Evolutionary conservation across 2,888 invertebrate genomes (phyloP).

Genomic region (Andrena praecox): DNA sequence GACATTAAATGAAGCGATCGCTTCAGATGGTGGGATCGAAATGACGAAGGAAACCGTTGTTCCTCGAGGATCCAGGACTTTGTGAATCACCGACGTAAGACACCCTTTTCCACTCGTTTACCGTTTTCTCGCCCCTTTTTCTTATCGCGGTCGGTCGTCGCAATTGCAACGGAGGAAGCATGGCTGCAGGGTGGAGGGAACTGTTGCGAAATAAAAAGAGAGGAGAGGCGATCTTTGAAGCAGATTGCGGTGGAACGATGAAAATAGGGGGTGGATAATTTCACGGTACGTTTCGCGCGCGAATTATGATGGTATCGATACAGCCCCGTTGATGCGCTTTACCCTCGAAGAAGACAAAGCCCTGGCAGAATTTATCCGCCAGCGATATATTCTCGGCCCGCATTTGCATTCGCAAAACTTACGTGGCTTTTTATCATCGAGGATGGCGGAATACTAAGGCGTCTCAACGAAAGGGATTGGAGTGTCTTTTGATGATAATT

Average conservation of each 20-base stretch:
- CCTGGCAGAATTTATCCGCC: conserved; percentile 13
- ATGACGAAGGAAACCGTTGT: not conserved
- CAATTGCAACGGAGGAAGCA: not conserved
- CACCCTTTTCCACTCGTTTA: conserved; percentile 12
- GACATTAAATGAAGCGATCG: not conserved
- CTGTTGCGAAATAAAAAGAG: conserved; percentile 19
- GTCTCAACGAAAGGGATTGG: too few species aligned
- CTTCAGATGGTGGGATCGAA: not conserved
- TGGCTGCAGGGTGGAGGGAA: not conserved
- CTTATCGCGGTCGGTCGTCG: not conserved
- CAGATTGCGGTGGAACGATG: conserved; percentile 14
- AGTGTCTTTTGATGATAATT: too few species aligned
- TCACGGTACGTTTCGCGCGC: conserved; percentile 47
- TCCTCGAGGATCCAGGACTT: not conserved
- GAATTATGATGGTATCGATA: conserved; percentile 48
- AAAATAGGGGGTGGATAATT: conserved; percentile 43
- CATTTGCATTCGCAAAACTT: conserved; percentile 35
- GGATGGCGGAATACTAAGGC: too few species aligned
- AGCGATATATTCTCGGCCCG: not conserved
- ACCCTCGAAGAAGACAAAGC: conserved; percentile 11
- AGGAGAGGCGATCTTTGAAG: conserved; percentile 3
- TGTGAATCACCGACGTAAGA: not conserved
- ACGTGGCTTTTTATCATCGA: not conserved
- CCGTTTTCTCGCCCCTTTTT: not conserved
- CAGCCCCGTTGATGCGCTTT: conserved; percentile 21